Evolutionary conservation across 1,140 invertebrate genomes (phyloP).

Genomic region (Schlechtendalia chinensis): DNA sequence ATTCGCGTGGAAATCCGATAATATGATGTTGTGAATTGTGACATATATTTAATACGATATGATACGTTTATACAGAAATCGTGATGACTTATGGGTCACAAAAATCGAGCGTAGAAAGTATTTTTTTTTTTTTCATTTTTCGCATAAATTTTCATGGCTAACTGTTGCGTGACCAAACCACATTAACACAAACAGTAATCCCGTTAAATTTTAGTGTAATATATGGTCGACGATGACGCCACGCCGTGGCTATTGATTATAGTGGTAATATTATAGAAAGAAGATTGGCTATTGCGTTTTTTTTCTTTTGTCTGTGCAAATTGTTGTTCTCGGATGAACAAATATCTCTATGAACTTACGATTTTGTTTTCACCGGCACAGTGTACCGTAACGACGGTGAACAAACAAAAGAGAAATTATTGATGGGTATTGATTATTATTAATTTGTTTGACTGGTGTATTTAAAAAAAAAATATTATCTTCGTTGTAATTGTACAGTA

Average conservation of each 20-base stretch:
- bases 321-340: not conserved
- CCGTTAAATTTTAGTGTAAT: not conserved
- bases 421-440: slow-evolving; percentile 1
- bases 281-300: not conserved
- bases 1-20: not conserved
- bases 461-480: too few relatives aligned
- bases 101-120: not conserved
- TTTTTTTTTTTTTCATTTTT: not conserved
- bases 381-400: too few relatives aligned
- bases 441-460: not conserved
- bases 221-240: not conserved
- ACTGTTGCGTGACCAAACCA: not conserved
- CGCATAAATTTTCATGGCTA: not conserved
- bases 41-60: too few relatives aligned
- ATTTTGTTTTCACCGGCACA: not conserved
- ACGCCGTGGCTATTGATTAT: not conserved
- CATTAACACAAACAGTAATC: not conserved
- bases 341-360: not conserved
- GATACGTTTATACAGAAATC: not conserved
- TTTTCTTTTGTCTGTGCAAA: slow-evolving; percentile 11
- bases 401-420: slow-evolving; percentile 27
- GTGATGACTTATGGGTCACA: not conserved
- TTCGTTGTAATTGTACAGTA: too few relatives aligned
- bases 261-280: not conserved
- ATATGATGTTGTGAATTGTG: not conserved